phyloP scores from a whole-genome alignment of 2,888 invertebrate genomes.

The Drosophila putrida region DNA sequence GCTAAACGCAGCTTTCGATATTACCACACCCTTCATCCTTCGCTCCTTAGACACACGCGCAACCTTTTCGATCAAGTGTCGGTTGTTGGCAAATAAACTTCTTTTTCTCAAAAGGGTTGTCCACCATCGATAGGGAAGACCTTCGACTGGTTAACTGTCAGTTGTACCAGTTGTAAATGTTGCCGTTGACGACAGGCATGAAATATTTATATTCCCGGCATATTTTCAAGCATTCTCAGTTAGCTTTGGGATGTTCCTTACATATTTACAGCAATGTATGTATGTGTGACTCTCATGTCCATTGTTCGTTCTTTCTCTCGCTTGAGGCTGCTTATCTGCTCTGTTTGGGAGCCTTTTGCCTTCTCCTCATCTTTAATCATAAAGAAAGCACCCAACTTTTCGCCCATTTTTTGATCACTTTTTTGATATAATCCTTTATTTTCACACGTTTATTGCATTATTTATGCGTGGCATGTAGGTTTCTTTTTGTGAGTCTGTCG shows the following conservation, averaged over 20 bases:
- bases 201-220: slow-evolving; percentile 51
- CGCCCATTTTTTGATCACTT: slow-evolving; percentile 17
- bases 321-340: slow-evolving; percentile 39
- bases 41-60: slow-evolving; percentile 12
- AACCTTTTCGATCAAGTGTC: slow-evolving; percentile 36
- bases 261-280: not conserved
- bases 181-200: slow-evolving; percentile 36
- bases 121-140: not conserved
- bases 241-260: not conserved
- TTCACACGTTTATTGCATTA: slow-evolving; percentile 64
- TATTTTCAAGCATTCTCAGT: slow-evolving; percentile 32
- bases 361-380: slow-evolving; percentile 46
- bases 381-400: slow-evolving; percentile 23
- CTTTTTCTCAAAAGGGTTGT: slow-evolving; percentile 37
- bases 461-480: slow-evolving; percentile 47
- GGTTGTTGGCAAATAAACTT: slow-evolving; percentile 27
- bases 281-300: not conserved
- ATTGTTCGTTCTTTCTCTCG: not conserved
- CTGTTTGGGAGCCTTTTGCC: slow-evolving; percentile 29
- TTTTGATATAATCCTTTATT: slow-evolving; percentile 30
- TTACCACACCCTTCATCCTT: slow-evolving; percentile 36
- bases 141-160: slow-evolving; percentile 4
- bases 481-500: slow-evolving; percentile 35
- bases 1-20: slow-evolving; percentile 61
- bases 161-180: slow-evolving; percentile 28